phyloP scores from a whole-genome alignment of 2,888 invertebrate genomes.

The Drosophila imparisetae region DNA sequence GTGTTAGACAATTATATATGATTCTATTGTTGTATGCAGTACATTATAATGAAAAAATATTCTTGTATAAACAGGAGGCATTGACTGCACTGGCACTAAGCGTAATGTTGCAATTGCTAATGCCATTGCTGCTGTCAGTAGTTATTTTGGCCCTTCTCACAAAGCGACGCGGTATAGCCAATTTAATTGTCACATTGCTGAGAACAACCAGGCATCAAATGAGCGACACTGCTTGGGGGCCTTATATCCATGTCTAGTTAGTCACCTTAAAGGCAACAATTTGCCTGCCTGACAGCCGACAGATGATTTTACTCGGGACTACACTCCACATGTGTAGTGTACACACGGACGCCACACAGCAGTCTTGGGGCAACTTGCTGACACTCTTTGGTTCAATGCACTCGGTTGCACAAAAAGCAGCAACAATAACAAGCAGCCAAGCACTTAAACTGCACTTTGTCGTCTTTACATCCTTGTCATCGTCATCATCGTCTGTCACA shows the following conservation, averaged over 20 bases:
- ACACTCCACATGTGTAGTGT: neutral
- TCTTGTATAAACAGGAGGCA: neutral
- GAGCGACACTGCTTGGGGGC: conserved; percentile 2
- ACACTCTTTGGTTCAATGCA: conserved; percentile 53
- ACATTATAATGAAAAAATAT: neutral
- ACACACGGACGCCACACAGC: neutral
- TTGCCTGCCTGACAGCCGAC: conserved; percentile 37
- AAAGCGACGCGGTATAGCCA: conserved; percentile 24
- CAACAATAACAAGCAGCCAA: conserved; percentile 28
- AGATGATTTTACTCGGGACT: conserved; percentile 43
- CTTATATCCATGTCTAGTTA: conserved; percentile 40
- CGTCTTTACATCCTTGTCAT: conserved; percentile 53
- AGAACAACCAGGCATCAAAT: conserved; percentile 16
- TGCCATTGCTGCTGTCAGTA: neutral
- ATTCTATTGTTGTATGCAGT: neutral
- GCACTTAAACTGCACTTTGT: conserved; percentile 58
- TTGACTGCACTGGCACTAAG: neutral
- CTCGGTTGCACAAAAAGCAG: conserved; percentile 53
- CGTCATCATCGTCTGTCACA: conserved; percentile 44
- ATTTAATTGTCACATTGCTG: conserved; percentile 71
- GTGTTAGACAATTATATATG: neutral
- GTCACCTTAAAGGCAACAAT: conserved; percentile 62
- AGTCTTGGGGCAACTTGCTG: conserved; percentile 21
- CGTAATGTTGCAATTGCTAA: neutral
- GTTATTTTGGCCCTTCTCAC: neutral